Percentiles rank a stretch among this genome's conserved stretches.
Evolutionary conservation across 1,140 invertebrate genomes (phyloP).

Genomic region (Polyergus mexicanus): DNA sequence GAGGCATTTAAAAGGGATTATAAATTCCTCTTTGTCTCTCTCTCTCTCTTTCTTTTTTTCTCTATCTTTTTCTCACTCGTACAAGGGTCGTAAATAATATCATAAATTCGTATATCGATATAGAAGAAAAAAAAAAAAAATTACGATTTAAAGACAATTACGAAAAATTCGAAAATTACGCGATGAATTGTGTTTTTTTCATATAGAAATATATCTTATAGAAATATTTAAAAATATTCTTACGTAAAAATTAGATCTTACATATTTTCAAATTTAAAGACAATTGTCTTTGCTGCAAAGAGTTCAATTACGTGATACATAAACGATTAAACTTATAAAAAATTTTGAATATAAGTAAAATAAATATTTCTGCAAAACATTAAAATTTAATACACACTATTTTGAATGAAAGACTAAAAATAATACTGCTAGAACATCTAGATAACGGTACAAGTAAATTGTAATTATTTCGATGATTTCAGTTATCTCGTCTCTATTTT

Average conservation of each 20-base stretch:
- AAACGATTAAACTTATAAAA: not conserved
- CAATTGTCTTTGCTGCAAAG: not conserved
- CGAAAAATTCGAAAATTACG: not conserved
- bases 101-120: not conserved
- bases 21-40: slow-evolving; percentile 56
- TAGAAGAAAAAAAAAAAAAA: not conserved
- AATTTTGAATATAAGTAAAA: slow-evolving; percentile 10
- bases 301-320: not conserved
- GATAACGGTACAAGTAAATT: not conserved
- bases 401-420: slow-evolving; percentile 14
- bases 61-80: slow-evolving; percentile 12
- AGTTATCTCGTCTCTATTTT: no score
- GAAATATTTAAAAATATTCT: slow-evolving; percentile 1
- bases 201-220: not conserved
- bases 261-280: not conserved
- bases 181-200: not conserved
- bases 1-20: slow-evolving; percentile 62
- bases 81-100: slow-evolving; percentile 12
- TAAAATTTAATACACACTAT: not conserved
- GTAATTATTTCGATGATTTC: slow-evolving; percentile 8
- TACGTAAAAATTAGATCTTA: not conserved
- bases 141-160: not conserved
- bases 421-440: not conserved
- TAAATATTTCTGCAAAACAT: not conserved
- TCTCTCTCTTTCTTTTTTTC: slow-evolving; percentile 45